Evolutionary conservation across 2,888 invertebrate genomes (phyloP).

Genomic region (Aplocera efformata): DNA sequence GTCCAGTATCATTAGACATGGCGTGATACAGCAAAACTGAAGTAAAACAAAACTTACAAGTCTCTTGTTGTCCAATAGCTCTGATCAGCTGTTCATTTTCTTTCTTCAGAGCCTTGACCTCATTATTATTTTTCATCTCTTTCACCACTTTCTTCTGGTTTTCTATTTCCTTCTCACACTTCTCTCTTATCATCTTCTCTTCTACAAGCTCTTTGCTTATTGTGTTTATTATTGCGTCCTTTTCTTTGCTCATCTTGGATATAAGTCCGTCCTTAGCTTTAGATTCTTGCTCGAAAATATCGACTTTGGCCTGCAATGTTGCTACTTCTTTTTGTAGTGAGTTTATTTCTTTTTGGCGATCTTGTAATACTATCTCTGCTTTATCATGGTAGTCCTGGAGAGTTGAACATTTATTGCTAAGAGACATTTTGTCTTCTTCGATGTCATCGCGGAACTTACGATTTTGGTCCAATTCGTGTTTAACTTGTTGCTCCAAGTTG

Average conservation of each 20-base stretch:
- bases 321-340: constrained; percentile 36
- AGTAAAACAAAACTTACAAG: constrained; percentile 46
- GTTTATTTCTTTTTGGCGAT: constrained; percentile 43
- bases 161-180: constrained; percentile 28
- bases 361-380: constrained; percentile 47
- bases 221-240: constrained; percentile 38
- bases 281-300: constrained; percentile 35
- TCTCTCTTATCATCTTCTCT: constrained; percentile 40
- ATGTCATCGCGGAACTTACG: constrained; percentile 36
- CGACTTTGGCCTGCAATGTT: constrained; percentile 30
- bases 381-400: constrained; percentile 50
- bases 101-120: constrained; percentile 40
- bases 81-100: constrained; percentile 55
- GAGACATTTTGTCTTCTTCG: constrained; percentile 39
- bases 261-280: constrained; percentile 33
- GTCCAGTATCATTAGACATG: constrained; percentile 13
- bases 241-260: constrained; percentile 36
- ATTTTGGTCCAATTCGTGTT: constrained; percentile 40
- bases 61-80: constrained; percentile 50
- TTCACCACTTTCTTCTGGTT: constrained; percentile 13
- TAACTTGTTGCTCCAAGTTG: constrained; percentile 42
- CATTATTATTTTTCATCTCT: constrained; percentile 35
- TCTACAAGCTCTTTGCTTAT: constrained; percentile 46
- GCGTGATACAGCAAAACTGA: constrained; percentile 15
- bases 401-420: constrained; percentile 45